Conservation (phyloP, 92 coral and sea anemone genomes). For the Pocillopora meandrina region DNA sequence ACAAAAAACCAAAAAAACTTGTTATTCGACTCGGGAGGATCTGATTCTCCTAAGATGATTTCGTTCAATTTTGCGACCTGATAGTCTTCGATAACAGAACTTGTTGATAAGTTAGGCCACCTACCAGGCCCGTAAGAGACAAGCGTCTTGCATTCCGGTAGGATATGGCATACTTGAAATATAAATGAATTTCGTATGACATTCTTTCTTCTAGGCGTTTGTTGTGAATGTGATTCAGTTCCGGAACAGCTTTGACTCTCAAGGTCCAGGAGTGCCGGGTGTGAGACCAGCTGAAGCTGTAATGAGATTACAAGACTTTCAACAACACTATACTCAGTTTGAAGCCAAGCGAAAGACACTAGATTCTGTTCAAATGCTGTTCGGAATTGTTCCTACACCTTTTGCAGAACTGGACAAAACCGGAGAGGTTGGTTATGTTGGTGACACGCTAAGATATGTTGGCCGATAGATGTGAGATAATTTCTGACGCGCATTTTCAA, state of each 20-base stretch:
- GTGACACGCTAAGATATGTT: background rate
- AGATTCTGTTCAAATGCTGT: constrained; percentile 90
- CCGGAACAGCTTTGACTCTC: constrained; percentile 98
- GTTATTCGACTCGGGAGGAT: too few relatives aligned
- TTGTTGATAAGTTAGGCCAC: too few relatives aligned
- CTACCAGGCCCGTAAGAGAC: too few relatives aligned
- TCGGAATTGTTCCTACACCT: constrained; percentile 91
- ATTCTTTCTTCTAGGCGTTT: constrained; percentile 72
- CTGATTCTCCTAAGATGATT: too few relatives aligned
- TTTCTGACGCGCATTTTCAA: background rate
- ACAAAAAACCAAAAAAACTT: too few relatives aligned
- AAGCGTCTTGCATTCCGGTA: too few relatives aligned
- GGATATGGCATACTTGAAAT: background rate
- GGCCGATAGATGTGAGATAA: background rate
- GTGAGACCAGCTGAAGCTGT: constrained; percentile 98
- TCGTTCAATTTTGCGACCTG: too few relatives aligned
- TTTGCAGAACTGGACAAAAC: constrained; percentile 96
- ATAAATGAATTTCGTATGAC: background rate
- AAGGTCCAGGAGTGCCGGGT: constrained; percentile 97
- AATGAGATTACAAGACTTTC: constrained; percentile 86
- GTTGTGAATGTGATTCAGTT: constrained; percentile 99
- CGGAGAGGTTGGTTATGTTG: constrained; percentile 80
- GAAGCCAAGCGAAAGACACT: constrained; percentile 89
- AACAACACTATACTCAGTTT: constrained; percentile 89
- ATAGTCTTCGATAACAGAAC: too few relatives aligned